Conservation (phyloP, 2,113 vertebrate genomes). For the Cyrtonyx montezumae region DNA sequence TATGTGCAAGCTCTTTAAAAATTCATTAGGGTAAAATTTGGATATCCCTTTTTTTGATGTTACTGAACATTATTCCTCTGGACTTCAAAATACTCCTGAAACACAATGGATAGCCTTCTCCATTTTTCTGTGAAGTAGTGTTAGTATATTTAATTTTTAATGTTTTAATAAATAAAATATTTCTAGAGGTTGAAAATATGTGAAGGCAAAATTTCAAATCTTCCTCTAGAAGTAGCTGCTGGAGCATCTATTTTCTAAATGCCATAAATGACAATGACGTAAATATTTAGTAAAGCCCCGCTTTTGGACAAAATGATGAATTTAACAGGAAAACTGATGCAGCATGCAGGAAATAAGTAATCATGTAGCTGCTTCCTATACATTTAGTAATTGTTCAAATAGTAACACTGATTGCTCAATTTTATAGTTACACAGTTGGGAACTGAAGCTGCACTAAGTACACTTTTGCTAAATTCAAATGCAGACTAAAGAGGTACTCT, state of each 20-base stretch:
- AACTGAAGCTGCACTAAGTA: neutral
- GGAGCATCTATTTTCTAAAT: neutral
- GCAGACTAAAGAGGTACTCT: neutral
- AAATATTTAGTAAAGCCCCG: neutral
- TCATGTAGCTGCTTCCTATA: conserved; percentile 1
- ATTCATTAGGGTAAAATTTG: neutral
- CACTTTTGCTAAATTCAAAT: neutral
- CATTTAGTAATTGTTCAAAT: neutral
- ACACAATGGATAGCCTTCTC: neutral
- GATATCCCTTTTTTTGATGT: neutral
- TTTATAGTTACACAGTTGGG: neutral
- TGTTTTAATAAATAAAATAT: neutral
- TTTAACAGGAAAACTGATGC: conserved; percentile 7
- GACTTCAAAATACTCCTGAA: neutral
- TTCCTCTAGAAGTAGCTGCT: neutral
- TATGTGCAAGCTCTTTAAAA: neutral
- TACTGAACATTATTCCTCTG: neutral
- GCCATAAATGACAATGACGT: neutral
- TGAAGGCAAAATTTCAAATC: neutral
- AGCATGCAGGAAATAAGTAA: conserved; percentile 26
- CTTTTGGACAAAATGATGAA: conserved; percentile 25
- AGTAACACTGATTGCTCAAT: conserved; percentile 25
- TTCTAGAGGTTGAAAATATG: neutral
- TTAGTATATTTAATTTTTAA: neutral
- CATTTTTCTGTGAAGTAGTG: neutral